Percentiles rank a stretch among this genome's conserved stretches.
Evolutionary conservation across 2,113 vertebrate genomes (phyloP).

Genomic region (Larimichthys polyactis): DNA sequence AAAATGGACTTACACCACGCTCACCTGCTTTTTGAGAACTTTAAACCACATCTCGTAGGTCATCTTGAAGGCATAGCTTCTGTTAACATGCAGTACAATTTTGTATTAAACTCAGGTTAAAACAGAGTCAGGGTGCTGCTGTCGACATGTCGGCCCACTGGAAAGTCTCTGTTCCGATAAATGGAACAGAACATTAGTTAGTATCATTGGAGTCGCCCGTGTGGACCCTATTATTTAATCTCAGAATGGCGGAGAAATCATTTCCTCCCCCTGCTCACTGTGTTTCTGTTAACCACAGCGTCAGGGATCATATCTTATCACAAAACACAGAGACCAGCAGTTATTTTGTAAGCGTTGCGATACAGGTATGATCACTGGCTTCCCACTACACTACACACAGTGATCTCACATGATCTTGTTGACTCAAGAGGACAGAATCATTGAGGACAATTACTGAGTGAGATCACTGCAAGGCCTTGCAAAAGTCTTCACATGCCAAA

Average conservation of each 20-base stretch:
- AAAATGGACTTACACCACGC: background rate
- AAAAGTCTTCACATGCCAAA: slow-evolving; percentile 16
- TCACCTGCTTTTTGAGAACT: background rate
- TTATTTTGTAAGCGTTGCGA: background rate
- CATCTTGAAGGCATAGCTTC: too few species aligned
- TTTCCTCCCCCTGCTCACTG: background rate
- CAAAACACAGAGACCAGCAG: background rate
- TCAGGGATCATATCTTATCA: background rate
- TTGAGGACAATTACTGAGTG: background rate
- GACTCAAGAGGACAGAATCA: background rate
- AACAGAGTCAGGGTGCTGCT: too few species aligned
- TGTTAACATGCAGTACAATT: background rate
- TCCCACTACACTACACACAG: background rate
- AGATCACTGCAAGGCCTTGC: background rate
- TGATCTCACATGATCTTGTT: background rate
- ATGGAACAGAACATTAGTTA: too few species aligned
- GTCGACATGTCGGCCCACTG: too few species aligned
- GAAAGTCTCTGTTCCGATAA: too few species aligned
- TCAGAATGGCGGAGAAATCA: too few species aligned
- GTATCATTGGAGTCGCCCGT: too few species aligned
- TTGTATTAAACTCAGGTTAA: background rate
- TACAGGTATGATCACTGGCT: background rate
- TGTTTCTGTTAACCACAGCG: background rate
- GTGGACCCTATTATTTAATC: too few species aligned
- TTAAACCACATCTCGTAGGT: background rate